Evolutionary conservation across 1,140 invertebrate species (phyloP).

Genomic region (Meloidogyne hapla): DNA sequence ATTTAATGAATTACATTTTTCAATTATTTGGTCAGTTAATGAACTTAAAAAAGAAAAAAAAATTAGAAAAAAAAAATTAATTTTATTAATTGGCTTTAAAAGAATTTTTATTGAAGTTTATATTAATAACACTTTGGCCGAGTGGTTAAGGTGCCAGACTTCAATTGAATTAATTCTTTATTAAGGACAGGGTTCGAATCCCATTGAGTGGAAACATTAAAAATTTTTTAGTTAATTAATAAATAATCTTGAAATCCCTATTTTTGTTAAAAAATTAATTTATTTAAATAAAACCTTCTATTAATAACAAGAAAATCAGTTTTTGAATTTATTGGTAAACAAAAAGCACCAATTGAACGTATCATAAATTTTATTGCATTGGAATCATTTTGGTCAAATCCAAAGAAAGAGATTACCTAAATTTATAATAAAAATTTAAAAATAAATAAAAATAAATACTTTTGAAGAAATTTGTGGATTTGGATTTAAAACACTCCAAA

Average conservation of each 20-base stretch:
- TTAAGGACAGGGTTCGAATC: too few species aligned
- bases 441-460: not conserved
- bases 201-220: too few species aligned
- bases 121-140: too few species aligned
- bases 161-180: too few species aligned
- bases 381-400: constrained; percentile 32
- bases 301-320: constrained; percentile 22
- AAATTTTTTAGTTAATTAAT: too few species aligned
- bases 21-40: constrained; percentile 1
- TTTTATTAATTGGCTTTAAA: too few species aligned
- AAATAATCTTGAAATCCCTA: too few species aligned
- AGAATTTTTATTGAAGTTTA: too few species aligned
- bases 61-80: not conserved
- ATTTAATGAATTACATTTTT: not conserved
- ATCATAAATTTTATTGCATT: constrained; percentile 30
- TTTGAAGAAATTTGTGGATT: constrained; percentile 22
- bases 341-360: constrained; percentile 30
- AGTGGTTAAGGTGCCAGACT: too few species aligned
- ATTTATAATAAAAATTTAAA: constrained; percentile 3
- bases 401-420: constrained; percentile 32
- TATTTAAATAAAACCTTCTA: constrained; percentile 11
- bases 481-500: constrained; percentile 3
- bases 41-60: not conserved
- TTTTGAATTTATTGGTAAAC: constrained; percentile 27
- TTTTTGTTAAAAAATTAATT: too few species aligned